A percentile compares a stretch with the other conserved stretches of the same genome.
Evolutionary conservation across 2,888 invertebrate genomes (phyloP).

Genomic region (Timema podura): DNA sequence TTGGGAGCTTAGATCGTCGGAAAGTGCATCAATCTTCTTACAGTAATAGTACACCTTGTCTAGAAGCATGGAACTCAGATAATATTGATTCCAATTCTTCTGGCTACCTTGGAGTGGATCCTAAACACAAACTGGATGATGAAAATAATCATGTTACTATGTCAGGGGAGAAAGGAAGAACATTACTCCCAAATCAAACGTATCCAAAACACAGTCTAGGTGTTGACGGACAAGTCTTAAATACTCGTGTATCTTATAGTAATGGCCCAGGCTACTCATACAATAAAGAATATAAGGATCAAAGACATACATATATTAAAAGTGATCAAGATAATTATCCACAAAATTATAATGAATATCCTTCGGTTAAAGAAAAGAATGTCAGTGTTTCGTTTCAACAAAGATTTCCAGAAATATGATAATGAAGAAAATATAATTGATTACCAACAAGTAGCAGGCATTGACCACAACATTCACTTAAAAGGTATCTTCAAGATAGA

Average conservation of each 20-base stretch:
- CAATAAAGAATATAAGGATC: neutral
- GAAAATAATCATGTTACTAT: constrained; percentile 13
- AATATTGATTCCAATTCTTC: constrained; percentile 21
- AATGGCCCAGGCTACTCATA: neutral
- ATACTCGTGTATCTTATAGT: neutral
- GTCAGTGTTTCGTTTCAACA: no score
- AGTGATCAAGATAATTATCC: no score
- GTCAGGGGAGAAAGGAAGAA: constrained; percentile 26
- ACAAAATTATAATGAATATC: no score
- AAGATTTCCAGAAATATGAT: no score
- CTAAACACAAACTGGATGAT: no score
- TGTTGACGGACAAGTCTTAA: constrained; percentile 30
- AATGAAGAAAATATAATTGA: no score
- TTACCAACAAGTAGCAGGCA: no score
- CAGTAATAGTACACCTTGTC: constrained; percentile 28
- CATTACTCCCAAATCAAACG: constrained; percentile 43
- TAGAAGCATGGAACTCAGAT: constrained; percentile 31
- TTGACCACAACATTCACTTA: no score
- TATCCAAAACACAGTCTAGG: constrained; percentile 41
- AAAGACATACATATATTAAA: no score
- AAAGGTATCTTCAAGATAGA: no score
- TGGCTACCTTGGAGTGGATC: neutral
- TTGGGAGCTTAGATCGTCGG: constrained; percentile 56
- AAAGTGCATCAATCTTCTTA: constrained; percentile 25
- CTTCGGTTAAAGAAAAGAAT: no score